A percentile compares a stretch with the other conserved stretches of the same genome.
Evolutionary conservation across 2,888 invertebrate genomes (phyloP).

Genomic region (Eledona agricola): DNA sequence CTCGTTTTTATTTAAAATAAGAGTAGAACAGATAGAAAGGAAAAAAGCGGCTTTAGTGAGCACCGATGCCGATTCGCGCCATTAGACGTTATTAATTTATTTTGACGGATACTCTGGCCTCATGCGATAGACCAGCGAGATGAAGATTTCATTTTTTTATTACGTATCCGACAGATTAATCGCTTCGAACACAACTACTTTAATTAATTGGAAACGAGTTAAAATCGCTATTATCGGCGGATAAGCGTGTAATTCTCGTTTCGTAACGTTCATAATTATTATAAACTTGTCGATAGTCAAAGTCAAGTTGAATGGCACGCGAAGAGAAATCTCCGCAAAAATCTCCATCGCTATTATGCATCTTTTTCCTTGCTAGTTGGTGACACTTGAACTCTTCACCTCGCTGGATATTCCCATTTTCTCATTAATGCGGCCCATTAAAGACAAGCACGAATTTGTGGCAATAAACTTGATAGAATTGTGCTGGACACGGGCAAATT

Average conservation of each 20-base stretch:
- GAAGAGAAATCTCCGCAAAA: conserved; percentile 18
- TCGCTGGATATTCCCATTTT: conserved; percentile 1
- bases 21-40: conserved; percentile 9
- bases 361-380: conserved; percentile 7
- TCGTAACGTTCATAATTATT: conserved; percentile 6
- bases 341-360: conserved; percentile 5
- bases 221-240: conserved; percentile 2
- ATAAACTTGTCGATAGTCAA: conserved; percentile 10
- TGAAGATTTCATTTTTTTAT: conserved; percentile 10
- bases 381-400: conserved; percentile 19
- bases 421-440: conserved; percentile 11
- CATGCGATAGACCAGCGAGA: conserved; percentile 3
- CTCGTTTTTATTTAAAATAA: conserved; percentile 24
- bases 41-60: conserved; percentile 18
- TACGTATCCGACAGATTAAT: conserved; percentile 11
- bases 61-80: conserved; percentile 16
- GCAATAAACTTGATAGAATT: neutral
- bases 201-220: conserved; percentile 5
- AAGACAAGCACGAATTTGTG: conserved; percentile 1
- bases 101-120: conserved; percentile 18
- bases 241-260: conserved; percentile 2
- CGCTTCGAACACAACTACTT: conserved; percentile 5
- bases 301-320: conserved; percentile 13
- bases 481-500: conserved; percentile 3
- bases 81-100: conserved; percentile 19